phyloP scores from a whole-genome alignment of 2,888 invertebrate species.

The Drosophila tripunctata region DNA sequence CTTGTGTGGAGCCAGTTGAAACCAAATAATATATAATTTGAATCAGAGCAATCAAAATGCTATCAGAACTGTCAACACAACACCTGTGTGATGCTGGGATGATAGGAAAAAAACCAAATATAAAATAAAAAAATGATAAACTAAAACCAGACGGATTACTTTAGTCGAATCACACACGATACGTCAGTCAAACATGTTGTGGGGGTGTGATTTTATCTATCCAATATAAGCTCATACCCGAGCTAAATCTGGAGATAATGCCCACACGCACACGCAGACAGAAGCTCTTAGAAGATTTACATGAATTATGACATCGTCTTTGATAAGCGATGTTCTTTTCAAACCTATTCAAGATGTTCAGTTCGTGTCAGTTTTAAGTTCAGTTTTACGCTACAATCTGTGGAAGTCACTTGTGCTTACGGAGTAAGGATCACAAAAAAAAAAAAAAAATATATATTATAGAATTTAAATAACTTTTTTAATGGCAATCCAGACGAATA shows the following conservation, averaged over 20 bases:
- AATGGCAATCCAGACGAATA: constrained; percentile 13
- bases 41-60: neutral
- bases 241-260: constrained; percentile 44
- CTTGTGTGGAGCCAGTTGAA: constrained; percentile 18
- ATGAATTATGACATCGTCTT: constrained; percentile 49
- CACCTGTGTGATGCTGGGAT: neutral
- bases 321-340: constrained; percentile 49
- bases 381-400: constrained; percentile 43
- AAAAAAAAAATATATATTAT: no score
- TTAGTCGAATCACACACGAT: constrained; percentile 6
- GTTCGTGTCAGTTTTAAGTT: constrained; percentile 24
- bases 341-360: constrained; percentile 23
- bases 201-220: constrained; percentile 40
- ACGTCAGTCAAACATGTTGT: neutral
- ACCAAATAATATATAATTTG: constrained; percentile 1
- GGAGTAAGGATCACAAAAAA: neutral
- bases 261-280: constrained; percentile 20
- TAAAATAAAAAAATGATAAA: constrained; percentile 1
- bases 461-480: neutral
- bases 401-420: constrained; percentile 33
- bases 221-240: constrained; percentile 13
- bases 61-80: constrained; percentile 9
- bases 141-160: neutral
- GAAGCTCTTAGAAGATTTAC: constrained; percentile 50
- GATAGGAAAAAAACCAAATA: constrained; percentile 34